These are phyloP conservation scores for Macrotus californicus DNA, from an alignment of 2,113 vertebrate species.

Conservation along the genomic window DNA sequence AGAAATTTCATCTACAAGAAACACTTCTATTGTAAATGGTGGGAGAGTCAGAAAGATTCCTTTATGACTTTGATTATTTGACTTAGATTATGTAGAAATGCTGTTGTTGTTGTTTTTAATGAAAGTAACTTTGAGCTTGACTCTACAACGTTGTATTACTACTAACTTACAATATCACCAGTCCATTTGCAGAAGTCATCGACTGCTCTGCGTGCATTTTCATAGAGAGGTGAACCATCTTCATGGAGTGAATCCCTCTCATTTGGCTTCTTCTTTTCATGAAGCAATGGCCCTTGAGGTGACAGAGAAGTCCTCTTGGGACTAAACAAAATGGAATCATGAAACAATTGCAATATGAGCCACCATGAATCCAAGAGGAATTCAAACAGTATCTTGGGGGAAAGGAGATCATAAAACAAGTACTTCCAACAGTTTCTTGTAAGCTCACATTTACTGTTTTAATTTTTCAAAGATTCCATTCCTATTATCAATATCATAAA, in stretches of 20 bases:
- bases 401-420: neutral
- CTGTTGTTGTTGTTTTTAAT: neutral
- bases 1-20: neutral
- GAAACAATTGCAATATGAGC: neutral
- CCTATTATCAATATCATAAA: neutral
- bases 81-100: neutral
- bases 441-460: neutral
- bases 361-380: neutral
- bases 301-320: slow-evolving; percentile 29
- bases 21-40: neutral
- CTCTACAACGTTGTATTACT: neutral
- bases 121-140: neutral
- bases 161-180: slow-evolving; percentile 70
- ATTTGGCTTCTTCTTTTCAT: slow-evolving; percentile 50
- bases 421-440: neutral
- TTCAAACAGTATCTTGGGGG: neutral
- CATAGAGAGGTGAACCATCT: slow-evolving; percentile 11
- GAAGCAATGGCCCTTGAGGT: slow-evolving; percentile 62
- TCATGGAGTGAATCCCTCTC: slow-evolving; percentile 28
- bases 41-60: neutral
- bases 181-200: slow-evolving; percentile 79
- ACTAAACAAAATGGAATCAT: slow-evolving; percentile 29
- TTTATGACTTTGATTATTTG: neutral
- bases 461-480: slow-evolving; percentile 7
- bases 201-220: slow-evolving; percentile 59